Percentiles rank a stretch among this genome's conserved stretches.
Evolutionary conservation across 2,888 invertebrate genomes (phyloP).

Genomic region (Callinectes sapidus): DNA sequence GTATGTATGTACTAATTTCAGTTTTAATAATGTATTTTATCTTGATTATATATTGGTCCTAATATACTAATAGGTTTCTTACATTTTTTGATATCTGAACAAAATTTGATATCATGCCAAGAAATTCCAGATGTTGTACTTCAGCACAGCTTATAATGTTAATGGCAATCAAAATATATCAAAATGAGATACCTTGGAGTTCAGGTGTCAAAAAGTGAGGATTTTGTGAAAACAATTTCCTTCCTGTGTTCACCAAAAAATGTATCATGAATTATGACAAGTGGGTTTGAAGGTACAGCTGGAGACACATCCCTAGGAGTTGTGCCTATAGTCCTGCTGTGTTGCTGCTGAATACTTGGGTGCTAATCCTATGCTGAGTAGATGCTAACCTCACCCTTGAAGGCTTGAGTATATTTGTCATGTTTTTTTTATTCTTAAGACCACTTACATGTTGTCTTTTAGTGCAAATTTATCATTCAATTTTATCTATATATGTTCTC

Average conservation of each 20-base stretch:
- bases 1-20: neutral
- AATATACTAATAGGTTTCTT: neutral
- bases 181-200: neutral
- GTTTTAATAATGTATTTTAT: neutral
- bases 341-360: slow-evolving; percentile 60
- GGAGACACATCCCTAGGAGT: neutral
- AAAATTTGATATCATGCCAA: neutral
- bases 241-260: slow-evolving; percentile 32
- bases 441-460: neutral
- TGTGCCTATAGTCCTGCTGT: slow-evolving; percentile 9
- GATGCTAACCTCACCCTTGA: slow-evolving; percentile 36
- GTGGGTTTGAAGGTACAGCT: neutral
- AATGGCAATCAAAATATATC: neutral
- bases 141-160: neutral
- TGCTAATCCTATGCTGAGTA: slow-evolving; percentile 60
- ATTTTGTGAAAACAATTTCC: neutral
- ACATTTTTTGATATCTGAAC: neutral
- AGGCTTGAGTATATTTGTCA: neutral
- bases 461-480: neutral
- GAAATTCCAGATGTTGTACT: neutral
- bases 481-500: neutral
- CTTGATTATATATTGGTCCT: neutral
- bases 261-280: slow-evolving; percentile 24
- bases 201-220: neutral
- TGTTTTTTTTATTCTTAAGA: neutral